Conservation (phyloP, 2,888 invertebrate species). For the Chloromyia formosa region DNA sequence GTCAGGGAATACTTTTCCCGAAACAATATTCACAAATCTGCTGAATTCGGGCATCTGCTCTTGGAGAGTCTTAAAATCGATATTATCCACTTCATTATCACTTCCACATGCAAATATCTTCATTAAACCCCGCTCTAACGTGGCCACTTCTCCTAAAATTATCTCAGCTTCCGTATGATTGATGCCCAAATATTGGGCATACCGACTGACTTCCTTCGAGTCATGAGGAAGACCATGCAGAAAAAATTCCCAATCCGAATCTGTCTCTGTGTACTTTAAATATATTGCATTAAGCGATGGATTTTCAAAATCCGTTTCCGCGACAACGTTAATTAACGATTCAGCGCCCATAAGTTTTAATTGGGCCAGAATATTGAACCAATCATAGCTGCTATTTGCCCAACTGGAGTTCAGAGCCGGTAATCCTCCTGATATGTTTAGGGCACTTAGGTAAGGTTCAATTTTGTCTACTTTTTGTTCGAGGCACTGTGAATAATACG, state of each 20-base stretch:
- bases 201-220: too few relatives aligned
- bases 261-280: too few relatives aligned
- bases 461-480: neutral
- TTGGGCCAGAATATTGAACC: conserved; percentile 21
- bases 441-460: neutral
- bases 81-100: neutral
- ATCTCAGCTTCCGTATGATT: too few relatives aligned
- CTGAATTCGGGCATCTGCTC: conserved; percentile 8
- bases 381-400: conserved; percentile 3
- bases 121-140: too few relatives aligned
- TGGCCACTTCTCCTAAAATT: too few relatives aligned
- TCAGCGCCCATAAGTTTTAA: neutral
- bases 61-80: neutral
- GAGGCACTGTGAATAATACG: neutral
- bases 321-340: conserved; percentile 1
- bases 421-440: conserved; percentile 19
- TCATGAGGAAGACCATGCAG: too few relatives aligned
- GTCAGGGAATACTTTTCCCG: neutral
- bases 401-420: conserved; percentile 9
- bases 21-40: conserved; percentile 1
- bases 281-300: conserved; percentile 10
- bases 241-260: too few relatives aligned
- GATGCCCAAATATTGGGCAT: too few relatives aligned
- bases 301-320: neutral
- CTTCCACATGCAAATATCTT: too few relatives aligned